phyloP scores from a whole-genome alignment of 2,888 invertebrate genomes.

The Harpalus rufipes region DNA sequence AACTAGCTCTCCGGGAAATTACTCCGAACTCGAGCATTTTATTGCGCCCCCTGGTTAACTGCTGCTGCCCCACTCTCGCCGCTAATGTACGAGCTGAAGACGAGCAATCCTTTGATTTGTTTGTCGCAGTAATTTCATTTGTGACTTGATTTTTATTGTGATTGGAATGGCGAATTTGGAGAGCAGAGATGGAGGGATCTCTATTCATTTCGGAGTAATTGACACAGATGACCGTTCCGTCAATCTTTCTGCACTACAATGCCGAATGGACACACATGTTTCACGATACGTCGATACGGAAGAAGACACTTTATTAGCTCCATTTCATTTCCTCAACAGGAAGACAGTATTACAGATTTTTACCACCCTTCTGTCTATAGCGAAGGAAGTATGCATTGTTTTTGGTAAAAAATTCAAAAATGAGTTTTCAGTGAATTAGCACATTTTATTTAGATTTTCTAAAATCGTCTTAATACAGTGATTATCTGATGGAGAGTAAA shows the following conservation, averaged over 20 bases:
- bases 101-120: slow-evolving; percentile 61
- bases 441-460: too few relatives aligned
- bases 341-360: too few relatives aligned
- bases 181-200: slow-evolving; percentile 7
- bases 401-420: background rate
- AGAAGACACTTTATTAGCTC: background rate
- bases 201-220: slow-evolving; percentile 35
- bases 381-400: too few relatives aligned
- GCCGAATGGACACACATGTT: background rate
- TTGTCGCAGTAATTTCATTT: slow-evolving; percentile 61
- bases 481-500: too few relatives aligned
- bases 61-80: slow-evolving; percentile 42
- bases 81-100: slow-evolving; percentile 38
- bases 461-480: too few relatives aligned
- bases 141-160: slow-evolving; percentile 64
- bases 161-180: slow-evolving; percentile 50
- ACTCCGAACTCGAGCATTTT: slow-evolving; percentile 61
- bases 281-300: background rate
- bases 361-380: too few relatives aligned
- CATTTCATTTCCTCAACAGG: background rate
- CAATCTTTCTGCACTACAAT: slow-evolving; percentile 5
- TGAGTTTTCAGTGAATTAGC: background rate
- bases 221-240: slow-evolving; percentile 33
- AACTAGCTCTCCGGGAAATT: slow-evolving; percentile 70
- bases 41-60: slow-evolving; percentile 61